Evolutionary conservation across 2,797 vertebrate genomes (phyloP).

Genomic region (Melanotaenia pygmaea): DNA sequence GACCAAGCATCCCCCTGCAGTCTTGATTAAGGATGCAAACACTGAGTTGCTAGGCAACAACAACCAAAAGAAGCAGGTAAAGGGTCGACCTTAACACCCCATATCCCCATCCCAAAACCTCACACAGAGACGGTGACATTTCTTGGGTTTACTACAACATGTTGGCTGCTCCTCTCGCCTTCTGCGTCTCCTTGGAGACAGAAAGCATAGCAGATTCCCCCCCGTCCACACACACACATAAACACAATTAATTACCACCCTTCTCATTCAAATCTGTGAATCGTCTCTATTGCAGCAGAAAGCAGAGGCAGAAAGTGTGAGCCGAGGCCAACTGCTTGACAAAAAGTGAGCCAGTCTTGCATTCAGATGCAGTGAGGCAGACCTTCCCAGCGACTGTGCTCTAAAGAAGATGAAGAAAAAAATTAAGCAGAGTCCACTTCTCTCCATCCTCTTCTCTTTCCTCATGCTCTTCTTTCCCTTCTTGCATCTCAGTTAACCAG

Average conservation of each 20-base stretch:
- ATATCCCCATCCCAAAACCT: slow-evolving; percentile 1
- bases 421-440: slow-evolving; percentile 28
- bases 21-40: not conserved
- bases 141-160: slow-evolving; percentile 47
- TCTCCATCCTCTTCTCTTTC: slow-evolving; percentile 2
- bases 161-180: slow-evolving; percentile 58
- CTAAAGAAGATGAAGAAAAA: slow-evolving; percentile 22
- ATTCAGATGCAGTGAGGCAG: slow-evolving; percentile 61
- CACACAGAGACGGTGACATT: slow-evolving; percentile 40
- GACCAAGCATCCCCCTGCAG: slow-evolving; percentile 10
- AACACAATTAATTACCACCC: slow-evolving; percentile 61
- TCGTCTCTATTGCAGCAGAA: slow-evolving; percentile 37
- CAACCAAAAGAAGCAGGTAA: slow-evolving; percentile 40
- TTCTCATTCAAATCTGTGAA: slow-evolving; percentile 62
- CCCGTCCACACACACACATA: slow-evolving; percentile 12
- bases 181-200: slow-evolving; percentile 71
- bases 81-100: slow-evolving; percentile 13
- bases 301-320: slow-evolving; percentile 19
- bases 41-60: slow-evolving; percentile 52
- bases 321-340: slow-evolving; percentile 41
- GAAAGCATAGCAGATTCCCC: slow-evolving; percentile 26
- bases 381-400: slow-evolving; percentile 27
- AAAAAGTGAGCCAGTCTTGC: slow-evolving; percentile 39
- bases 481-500: slow-evolving; percentile 29
- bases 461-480: slow-evolving; percentile 8